phyloP scores from a whole-genome alignment of 2,888 invertebrate genomes.

The Philonicus albiceps region DNA sequence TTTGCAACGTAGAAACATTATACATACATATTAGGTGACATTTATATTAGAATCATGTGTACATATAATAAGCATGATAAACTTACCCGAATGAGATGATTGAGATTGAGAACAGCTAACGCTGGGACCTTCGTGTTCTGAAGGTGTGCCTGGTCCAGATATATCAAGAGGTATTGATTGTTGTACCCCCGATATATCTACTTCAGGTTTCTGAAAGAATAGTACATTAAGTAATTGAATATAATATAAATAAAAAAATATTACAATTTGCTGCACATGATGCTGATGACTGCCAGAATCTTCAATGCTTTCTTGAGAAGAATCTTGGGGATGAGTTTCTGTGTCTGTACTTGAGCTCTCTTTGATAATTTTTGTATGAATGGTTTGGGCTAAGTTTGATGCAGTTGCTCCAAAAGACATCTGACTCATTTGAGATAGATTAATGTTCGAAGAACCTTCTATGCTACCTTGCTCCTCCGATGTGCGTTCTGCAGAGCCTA shows the following conservation, averaged over 20 bases:
- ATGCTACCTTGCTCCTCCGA: slow-evolving; percentile 64
- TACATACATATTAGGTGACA: not conserved
- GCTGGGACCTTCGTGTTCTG: slow-evolving; percentile 62
- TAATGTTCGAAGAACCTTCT: slow-evolving; percentile 60
- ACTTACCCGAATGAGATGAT: slow-evolving; percentile 62
- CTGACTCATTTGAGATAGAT: slow-evolving; percentile 65
- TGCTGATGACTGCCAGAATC: slow-evolving; percentile 61
- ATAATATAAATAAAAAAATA: not conserved
- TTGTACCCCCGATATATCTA: slow-evolving; percentile 60
- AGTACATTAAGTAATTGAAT: slow-evolving; percentile 48
- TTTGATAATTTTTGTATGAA: slow-evolving; percentile 62
- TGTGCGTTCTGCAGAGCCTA: slow-evolving; percentile 66
- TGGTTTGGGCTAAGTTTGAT: slow-evolving; percentile 58
- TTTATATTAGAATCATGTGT: not conserved
- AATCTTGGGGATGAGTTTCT: slow-evolving; percentile 66
- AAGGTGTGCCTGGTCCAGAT: slow-evolving; percentile 59
- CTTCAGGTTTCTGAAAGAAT: slow-evolving; percentile 60
- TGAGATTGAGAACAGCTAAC: slow-evolving; percentile 57
- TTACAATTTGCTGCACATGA: slow-evolving; percentile 65
- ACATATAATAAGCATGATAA: not conserved
- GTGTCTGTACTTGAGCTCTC: slow-evolving; percentile 64
- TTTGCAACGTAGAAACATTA: not conserved
- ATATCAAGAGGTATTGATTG: slow-evolving; percentile 63
- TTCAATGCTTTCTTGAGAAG: slow-evolving; percentile 66
- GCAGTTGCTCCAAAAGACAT: slow-evolving; percentile 64